Conservation (phyloP, 2,888 invertebrate genomes). For the Drosophila neotestacea region DNA sequence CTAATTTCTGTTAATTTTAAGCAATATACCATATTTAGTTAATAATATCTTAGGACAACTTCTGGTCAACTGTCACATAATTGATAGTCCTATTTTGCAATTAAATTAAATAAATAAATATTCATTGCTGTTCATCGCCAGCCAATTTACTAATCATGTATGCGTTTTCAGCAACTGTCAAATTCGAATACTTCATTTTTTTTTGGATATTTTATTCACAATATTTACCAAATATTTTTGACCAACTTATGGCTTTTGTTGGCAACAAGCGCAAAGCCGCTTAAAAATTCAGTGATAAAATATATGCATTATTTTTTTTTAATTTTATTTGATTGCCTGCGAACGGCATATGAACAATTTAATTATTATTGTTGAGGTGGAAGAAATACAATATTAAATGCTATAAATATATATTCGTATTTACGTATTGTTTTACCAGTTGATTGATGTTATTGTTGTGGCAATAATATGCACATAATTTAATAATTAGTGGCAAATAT, state of each 20-base stretch:
- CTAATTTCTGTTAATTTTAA: no score
- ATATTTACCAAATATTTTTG: slow-evolving; percentile 25
- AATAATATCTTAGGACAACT: slow-evolving; percentile 2
- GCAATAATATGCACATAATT: slow-evolving; percentile 37
- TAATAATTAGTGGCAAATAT: slow-evolving; percentile 56
- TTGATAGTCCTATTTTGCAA: background rate
- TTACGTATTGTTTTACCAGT: slow-evolving; percentile 10
- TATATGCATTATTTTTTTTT: slow-evolving; percentile 34
- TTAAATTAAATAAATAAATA: slow-evolving; percentile 27
- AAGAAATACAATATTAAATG: slow-evolving; percentile 11
- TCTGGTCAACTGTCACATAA: background rate
- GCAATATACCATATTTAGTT: no score
- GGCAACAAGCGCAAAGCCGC: background rate
- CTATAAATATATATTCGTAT: slow-evolving; percentile 26
- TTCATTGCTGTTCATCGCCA: slow-evolving; percentile 18
- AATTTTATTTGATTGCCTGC: slow-evolving; percentile 62
- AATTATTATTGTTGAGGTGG: slow-evolving; percentile 50
- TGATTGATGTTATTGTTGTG: slow-evolving; percentile 6
- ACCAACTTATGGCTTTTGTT: slow-evolving; percentile 2
- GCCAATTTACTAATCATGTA: slow-evolving; percentile 20
- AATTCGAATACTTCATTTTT: slow-evolving; percentile 22
- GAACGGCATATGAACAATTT: slow-evolving; percentile 61
- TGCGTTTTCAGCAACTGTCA: slow-evolving; percentile 38
- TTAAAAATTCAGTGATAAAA: slow-evolving; percentile 23
- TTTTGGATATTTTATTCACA: slow-evolving; percentile 51